phyloP scores from a whole-genome alignment of 2,113 vertebrate genomes.

The Hippocampus abdominalis region DNA sequence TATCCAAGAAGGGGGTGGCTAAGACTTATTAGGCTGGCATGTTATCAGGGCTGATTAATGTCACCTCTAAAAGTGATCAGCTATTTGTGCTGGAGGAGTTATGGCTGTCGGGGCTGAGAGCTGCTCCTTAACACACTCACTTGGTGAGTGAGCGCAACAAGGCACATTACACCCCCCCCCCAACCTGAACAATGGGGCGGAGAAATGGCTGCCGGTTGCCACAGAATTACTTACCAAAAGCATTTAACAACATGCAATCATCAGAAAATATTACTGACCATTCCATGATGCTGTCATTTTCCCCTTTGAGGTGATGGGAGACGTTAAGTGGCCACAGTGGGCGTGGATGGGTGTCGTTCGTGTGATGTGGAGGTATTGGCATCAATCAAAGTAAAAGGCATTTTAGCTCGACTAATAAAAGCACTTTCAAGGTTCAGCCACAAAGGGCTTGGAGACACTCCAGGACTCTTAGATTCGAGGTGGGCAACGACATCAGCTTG shows the following conservation, averaged over 20 bases:
- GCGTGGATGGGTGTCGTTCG: conserved; percentile 31
- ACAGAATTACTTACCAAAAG: conserved; percentile 33
- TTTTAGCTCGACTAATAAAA: conserved; percentile 42
- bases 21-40: conserved; percentile 17
- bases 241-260: conserved; percentile 47
- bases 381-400: conserved; percentile 46
- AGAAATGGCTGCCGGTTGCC: conserved; percentile 28
- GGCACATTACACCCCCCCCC: conserved; percentile 43
- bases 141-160: conserved; percentile 40
- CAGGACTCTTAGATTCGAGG: conserved; percentile 44
- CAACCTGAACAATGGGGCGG: conserved; percentile 49
- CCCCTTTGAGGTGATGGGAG: conserved; percentile 21
- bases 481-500: conserved; percentile 40
- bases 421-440: conserved; percentile 35
- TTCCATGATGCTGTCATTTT: conserved; percentile 16
- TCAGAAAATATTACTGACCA: conserved; percentile 35
- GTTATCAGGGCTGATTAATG: conserved; percentile 59
- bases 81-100: conserved; percentile 50
- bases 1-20: not conserved
- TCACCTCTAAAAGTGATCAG: conserved; percentile 47
- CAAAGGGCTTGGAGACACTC: conserved; percentile 40
- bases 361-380: conserved; percentile 45
- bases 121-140: conserved; percentile 14
- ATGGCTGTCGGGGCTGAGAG: conserved; percentile 20
- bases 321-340: conserved; percentile 32